These are phyloP conservation scores for Drusus annulatus DNA, from an alignment of 1,140 invertebrate species.

Conservation along the genomic window DNA sequence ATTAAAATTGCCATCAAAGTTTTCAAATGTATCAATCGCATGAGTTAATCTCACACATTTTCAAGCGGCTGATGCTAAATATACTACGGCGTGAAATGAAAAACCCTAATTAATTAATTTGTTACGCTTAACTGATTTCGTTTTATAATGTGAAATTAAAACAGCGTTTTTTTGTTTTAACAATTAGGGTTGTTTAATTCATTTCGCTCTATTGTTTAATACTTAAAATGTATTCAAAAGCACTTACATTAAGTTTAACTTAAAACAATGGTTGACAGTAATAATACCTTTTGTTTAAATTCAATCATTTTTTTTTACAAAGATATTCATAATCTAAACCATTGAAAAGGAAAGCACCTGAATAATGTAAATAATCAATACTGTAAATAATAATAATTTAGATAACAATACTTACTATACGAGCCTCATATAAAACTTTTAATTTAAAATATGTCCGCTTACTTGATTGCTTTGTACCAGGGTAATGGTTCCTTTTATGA, in stretches of 20 bases:
- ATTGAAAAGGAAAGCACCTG: background rate
- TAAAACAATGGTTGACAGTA: background rate
- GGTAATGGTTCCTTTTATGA: background rate
- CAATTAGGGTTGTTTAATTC: background rate
- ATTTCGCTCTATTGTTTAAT: background rate
- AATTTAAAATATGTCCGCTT: conserved; percentile 20
- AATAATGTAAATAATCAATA: no score
- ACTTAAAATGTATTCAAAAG: background rate
- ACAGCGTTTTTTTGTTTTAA: no score
- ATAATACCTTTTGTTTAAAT: conserved; percentile 3
- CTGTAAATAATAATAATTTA: no score
- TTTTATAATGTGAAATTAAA: no score
- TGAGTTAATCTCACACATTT: conserved; percentile 12
- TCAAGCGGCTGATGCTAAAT: conserved; percentile 4
- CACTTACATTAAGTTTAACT: conserved; percentile 1
- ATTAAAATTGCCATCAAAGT: background rate
- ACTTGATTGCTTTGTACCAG: conserved; percentile 23
- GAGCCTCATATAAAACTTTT: background rate
- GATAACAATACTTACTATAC: background rate
- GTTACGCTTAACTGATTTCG: background rate
- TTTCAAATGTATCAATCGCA: background rate
- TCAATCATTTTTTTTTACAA: background rate
- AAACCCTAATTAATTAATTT: background rate
- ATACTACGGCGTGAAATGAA: background rate
- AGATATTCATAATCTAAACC: background rate